Conservation (phyloP, 1,140 invertebrate genomes). For the Neodiprion lecontei region DNA sequence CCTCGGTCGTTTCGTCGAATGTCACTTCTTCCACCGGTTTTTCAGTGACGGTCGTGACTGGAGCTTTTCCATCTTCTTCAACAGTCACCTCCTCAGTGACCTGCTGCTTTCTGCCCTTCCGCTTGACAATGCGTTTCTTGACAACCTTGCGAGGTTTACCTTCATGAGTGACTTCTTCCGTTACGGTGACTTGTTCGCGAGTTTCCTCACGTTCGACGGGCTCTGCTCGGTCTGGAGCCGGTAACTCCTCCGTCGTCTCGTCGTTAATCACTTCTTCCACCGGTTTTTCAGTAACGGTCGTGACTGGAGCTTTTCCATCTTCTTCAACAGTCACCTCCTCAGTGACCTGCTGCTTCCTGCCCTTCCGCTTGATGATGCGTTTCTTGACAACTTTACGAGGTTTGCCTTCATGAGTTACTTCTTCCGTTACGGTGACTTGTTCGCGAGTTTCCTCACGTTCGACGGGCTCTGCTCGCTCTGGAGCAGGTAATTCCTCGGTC, state of each 20-base stretch:
- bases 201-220: not conserved
- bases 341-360: constrained; percentile 54
- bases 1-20: not conserved
- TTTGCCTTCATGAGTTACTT: too few species aligned
- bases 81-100: constrained; percentile 55
- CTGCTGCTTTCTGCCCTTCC: too few species aligned
- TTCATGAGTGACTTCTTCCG: not conserved
- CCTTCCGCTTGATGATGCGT: constrained; percentile 25
- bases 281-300: constrained; percentile 42
- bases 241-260: constrained; percentile 50
- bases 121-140: too few species aligned
- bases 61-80: constrained; percentile 37
- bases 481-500: too few species aligned
- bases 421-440: too few species aligned
- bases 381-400: too few species aligned
- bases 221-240: constrained; percentile 28
- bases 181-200: not conserved
- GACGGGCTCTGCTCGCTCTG: too few species aligned
- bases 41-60: constrained; percentile 33
- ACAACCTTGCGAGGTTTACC: not conserved
- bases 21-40: constrained; percentile 6
- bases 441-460: too few species aligned
- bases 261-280: constrained; percentile 29
- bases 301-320: constrained; percentile 53
- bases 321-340: constrained; percentile 57